A percentile compares a stretch with the other conserved stretches of the same genome.
Conservation (phyloP, 1,140 invertebrate species). For the Cepaea nemoralis region DNA sequence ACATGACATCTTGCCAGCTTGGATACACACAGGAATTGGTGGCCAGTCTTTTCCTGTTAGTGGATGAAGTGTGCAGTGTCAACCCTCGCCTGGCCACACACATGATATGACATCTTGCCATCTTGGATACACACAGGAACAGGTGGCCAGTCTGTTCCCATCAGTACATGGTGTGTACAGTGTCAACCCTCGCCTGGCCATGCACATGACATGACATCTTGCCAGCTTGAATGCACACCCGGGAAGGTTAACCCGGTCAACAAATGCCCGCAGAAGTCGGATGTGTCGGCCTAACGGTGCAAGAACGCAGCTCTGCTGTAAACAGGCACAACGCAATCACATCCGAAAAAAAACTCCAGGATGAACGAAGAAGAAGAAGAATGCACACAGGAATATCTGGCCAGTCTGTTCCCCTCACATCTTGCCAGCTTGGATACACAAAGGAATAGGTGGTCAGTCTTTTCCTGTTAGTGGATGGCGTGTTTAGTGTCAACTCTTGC, state of each 20-base stretch:
- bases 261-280: too few species aligned
- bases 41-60: not conserved
- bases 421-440: not conserved
- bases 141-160: not conserved
- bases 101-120: not conserved
- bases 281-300: too few species aligned
- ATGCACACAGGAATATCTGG: too few species aligned
- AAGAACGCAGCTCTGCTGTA: too few species aligned
- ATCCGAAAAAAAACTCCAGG: too few species aligned
- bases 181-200: not conserved
- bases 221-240: constrained; percentile 4
- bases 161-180: not conserved
- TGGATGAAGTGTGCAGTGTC: not conserved
- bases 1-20: not conserved
- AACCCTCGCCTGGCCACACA: not conserved
- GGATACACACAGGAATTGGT: too few species aligned
- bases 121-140: not conserved
- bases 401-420: not conserved
- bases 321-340: too few species aligned
- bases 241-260: too few species aligned
- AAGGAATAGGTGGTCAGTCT: too few species aligned
- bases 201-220: constrained; percentile 3
- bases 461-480: too few species aligned
- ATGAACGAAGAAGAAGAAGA: too few species aligned
- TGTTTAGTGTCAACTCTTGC: too few species aligned